Base-by-base conservation (phyloP, 2,113 vertebrate genomes). In the Oncorhynchus mykiss region DNA sequence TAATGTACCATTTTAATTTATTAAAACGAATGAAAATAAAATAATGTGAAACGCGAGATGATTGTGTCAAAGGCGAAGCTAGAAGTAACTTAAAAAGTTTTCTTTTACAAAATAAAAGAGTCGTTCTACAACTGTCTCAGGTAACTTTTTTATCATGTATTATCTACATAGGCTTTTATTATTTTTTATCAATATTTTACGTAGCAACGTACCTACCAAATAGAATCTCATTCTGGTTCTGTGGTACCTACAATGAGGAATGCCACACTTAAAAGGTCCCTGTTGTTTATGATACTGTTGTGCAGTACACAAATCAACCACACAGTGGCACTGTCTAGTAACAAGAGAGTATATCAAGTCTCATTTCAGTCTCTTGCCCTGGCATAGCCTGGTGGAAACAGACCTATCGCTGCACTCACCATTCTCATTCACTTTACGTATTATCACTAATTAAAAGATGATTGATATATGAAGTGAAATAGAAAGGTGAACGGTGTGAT, bases 51-150 rank as follows among this genome's bases (percentile, higher is more conserved):
- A 84, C 84, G 80, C 83, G 88, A 89, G 74, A 88, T 80, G 77
- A 88, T 82, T 87, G 86, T 90, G 90, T 92, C 86, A 86, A 88
- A 90, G 81, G 84, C 75, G 78, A 88, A 88, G 86, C 87, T 90
- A 87, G 84, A 84, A 90, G 88, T 89, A 89, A 91, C 88, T 89
- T 78, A 75, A 67, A 85, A 89, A 86, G 68, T 73, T 87, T 85
- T 91, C 76, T 91, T 92, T 93, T 92, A 84, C 81, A 86, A 90
- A 92, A 90, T 90, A 92, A 92, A 91, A 85, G 65, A 80, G 84
- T 81, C 75, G 51, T 89, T 87, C 76, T 81, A 79, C 39, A 70
- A 70, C 39, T 49, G 68, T 48, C 34, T 24, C 45, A 49, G 39
- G 34, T 20, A 11, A 24, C 59, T 31, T 70, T 24, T 48, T 70